Conservation (phyloP, 2,797 vertebrate genomes). For the Danio albolineatus region DNA sequence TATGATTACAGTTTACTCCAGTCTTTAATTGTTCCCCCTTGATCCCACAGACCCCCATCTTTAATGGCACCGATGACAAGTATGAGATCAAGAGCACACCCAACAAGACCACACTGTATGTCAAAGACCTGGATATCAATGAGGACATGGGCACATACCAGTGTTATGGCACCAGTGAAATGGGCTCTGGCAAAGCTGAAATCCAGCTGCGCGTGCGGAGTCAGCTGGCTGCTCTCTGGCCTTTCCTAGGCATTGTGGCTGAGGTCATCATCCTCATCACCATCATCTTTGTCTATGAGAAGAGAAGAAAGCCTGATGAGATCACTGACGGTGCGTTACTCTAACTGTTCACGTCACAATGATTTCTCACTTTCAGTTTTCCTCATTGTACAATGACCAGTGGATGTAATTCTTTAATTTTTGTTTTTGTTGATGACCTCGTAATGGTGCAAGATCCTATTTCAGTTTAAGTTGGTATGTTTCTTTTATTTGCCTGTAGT, state of each 20-base stretch:
- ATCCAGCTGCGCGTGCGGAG: slow-evolving; percentile 89
- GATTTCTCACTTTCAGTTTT: slow-evolving; percentile 25
- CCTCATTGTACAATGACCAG: slow-evolving; percentile 27
- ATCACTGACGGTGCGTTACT: slow-evolving; percentile 86
- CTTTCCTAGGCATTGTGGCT: slow-evolving; percentile 95
- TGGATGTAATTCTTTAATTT: slow-evolving; percentile 16
- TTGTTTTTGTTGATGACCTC: slow-evolving; percentile 36
- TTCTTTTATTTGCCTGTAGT: slow-evolving; percentile 46
- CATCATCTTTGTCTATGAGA: slow-evolving; percentile 98
- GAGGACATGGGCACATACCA: slow-evolving; percentile 80
- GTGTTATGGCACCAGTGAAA: slow-evolving; percentile 76
- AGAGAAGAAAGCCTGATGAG: slow-evolving; percentile 96
- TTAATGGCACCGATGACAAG: slow-evolving; percentile 76
- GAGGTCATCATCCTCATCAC: slow-evolving; percentile 94
- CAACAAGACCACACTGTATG: slow-evolving; percentile 79
- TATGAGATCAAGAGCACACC: slow-evolving; percentile 79
- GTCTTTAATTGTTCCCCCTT: not conserved
- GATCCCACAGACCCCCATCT: slow-evolving; percentile 42
- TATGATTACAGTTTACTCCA: too few species aligned
- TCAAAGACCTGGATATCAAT: slow-evolving; percentile 76
- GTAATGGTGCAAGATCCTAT: slow-evolving; percentile 15
- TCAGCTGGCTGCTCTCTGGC: slow-evolving; percentile 93
- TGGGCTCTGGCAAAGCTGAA: slow-evolving; percentile 44
- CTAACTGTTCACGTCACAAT: not conserved
- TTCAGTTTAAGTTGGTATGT: slow-evolving; percentile 35